phyloP scores from a whole-genome alignment of 2,797 vertebrate genomes.

The Synaphobranchus kaupii region DNA sequence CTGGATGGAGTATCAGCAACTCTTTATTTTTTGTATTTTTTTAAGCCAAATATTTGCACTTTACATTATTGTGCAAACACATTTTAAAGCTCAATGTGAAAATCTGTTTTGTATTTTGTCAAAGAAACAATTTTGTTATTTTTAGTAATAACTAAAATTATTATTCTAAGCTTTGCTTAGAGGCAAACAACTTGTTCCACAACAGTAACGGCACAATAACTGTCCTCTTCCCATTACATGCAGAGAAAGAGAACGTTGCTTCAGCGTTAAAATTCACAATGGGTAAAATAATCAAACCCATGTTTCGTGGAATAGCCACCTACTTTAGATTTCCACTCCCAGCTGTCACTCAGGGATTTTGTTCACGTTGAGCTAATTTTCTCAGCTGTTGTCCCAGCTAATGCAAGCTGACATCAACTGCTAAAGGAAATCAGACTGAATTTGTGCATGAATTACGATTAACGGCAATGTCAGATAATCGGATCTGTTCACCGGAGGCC shows the following conservation, averaged over 20 bases:
- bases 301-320: neutral
- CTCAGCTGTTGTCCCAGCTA: conserved; percentile 17
- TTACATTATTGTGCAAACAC: too few relatives aligned
- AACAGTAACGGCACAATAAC: neutral
- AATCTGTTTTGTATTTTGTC: too few relatives aligned
- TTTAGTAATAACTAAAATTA: neutral
- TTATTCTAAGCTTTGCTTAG: neutral
- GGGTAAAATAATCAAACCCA: conserved; percentile 5
- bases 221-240: neutral
- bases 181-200: neutral
- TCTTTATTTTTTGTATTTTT: too few relatives aligned
- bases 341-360: conserved; percentile 24
- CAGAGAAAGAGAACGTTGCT: neutral
- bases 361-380: neutral
- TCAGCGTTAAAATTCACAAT: neutral
- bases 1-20: neutral
- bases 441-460: conserved; percentile 7
- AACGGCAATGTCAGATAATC: neutral
- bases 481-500: neutral
- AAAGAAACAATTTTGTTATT: neutral
- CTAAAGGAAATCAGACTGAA: neutral
- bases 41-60: too few relatives aligned
- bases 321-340: neutral
- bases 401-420: conserved; percentile 11
- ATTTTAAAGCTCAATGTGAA: too few relatives aligned